Conservation (phyloP, 2,888 invertebrate genomes). For the Hyles lineata region DNA sequence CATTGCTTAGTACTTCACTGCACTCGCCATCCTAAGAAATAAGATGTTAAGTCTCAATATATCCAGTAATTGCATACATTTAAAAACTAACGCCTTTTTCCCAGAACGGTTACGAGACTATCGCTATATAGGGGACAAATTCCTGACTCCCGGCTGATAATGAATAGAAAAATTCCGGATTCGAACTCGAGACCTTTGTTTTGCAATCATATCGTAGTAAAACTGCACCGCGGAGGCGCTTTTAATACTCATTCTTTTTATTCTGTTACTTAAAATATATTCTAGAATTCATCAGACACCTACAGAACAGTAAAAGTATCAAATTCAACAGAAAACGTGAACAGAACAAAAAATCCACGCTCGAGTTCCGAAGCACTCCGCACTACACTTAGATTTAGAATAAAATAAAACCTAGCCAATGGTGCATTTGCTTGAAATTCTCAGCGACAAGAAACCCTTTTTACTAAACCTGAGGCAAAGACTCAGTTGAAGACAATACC, state of each 20-base stretch:
- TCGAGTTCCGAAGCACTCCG: neutral
- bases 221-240: too few relatives aligned
- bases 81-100: too few relatives aligned
- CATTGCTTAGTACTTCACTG: too few relatives aligned
- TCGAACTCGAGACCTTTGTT: too few relatives aligned
- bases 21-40: too few relatives aligned
- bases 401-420: slow-evolving; percentile 10
- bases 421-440: neutral
- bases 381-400: slow-evolving; percentile 20
- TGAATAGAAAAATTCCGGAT: too few relatives aligned
- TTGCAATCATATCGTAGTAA: too few relatives aligned
- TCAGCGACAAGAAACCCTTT: neutral
- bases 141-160: too few relatives aligned
- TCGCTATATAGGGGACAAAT: too few relatives aligned
- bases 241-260: neutral
- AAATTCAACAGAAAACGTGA: neutral
- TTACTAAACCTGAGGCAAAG: neutral
- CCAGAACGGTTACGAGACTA: too few relatives aligned
- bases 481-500: slow-evolving; percentile 31
- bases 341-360: neutral
- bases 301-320: neutral
- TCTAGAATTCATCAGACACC: neutral
- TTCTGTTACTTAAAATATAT: neutral
- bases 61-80: too few relatives aligned
- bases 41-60: too few relatives aligned